Evolutionary conservation across 2,113 vertebrate genomes (phyloP).

Genomic region (Mellivora capensis): DNA sequence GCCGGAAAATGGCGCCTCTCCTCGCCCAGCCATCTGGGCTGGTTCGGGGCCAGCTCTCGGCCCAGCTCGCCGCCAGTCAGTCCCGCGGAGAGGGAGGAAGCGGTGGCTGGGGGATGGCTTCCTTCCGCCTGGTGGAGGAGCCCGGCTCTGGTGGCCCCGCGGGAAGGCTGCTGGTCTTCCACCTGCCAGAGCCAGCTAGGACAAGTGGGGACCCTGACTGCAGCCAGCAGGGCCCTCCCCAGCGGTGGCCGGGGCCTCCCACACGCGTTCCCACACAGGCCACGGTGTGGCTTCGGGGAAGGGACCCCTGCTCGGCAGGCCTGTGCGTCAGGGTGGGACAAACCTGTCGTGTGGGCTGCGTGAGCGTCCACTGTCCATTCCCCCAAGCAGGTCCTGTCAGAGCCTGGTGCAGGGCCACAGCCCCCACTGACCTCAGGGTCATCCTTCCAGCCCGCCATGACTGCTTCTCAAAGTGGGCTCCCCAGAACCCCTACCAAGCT

Average conservation of each 20-base stretch:
- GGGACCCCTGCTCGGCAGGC: background rate
- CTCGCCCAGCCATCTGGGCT: background rate
- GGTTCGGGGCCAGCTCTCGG: background rate
- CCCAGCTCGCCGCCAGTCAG: background rate
- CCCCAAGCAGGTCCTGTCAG: background rate
- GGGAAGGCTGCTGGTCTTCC: background rate
- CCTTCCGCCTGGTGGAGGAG: background rate
- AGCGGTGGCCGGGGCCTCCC: background rate
- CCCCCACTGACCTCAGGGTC: background rate
- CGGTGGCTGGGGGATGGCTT: background rate
- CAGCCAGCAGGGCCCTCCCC: background rate
- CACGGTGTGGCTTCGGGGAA: background rate
- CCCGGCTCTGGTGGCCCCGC: background rate
- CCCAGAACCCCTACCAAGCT: background rate
- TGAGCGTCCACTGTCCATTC: background rate
- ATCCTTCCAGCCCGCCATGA: background rate
- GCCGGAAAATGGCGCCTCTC: too few relatives aligned
- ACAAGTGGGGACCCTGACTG: accelerated
- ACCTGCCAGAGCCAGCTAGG: background rate
- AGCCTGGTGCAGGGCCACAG: background rate
- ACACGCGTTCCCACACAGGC: background rate
- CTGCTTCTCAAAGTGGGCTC: background rate
- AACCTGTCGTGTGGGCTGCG: background rate
- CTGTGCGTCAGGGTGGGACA: background rate
- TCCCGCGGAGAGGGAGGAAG: background rate